A percentile compares a stretch with the other conserved stretches of the same genome.
These are phyloP conservation scores for Carettochelys insculpta DNA, from an alignment of 2,113 vertebrate genomes.

Conservation along the genomic window DNA sequence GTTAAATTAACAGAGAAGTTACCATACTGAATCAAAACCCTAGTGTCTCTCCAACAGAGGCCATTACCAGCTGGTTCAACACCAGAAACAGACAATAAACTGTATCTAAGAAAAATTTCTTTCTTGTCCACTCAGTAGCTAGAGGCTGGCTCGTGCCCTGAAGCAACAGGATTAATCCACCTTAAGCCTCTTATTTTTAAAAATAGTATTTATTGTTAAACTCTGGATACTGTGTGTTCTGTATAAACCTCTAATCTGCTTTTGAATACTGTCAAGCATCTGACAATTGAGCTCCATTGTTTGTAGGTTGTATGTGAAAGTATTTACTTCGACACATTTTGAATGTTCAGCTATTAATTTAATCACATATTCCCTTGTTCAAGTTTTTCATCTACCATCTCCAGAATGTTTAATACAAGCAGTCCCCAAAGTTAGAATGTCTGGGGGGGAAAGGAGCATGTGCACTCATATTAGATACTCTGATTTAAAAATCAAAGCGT, in stretches of 20 bases:
- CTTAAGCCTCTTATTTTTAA: neutral
- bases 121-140: neutral
- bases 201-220: neutral
- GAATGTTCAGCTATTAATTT: neutral
- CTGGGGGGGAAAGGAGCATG: neutral
- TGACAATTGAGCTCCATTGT: neutral
- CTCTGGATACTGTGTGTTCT: neutral
- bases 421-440: neutral
- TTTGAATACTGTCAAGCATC: neutral
- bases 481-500: neutral
- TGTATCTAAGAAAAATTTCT: neutral
- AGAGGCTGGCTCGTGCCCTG: neutral
- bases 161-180: neutral
- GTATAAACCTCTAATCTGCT: neutral
- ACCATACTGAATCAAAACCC: accelerated
- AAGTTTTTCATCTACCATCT: neutral
- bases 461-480: neutral
- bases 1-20: neutral
- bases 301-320: neutral
- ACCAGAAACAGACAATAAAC: neutral
- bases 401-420: neutral
- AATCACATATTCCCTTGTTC: neutral
- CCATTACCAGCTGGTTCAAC: neutral
- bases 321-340: neutral
- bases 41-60: neutral